Evolutionary conservation across 2,113 vertebrate genomes (phyloP).

Genomic region (Rhinopithecus roxellana): DNA sequence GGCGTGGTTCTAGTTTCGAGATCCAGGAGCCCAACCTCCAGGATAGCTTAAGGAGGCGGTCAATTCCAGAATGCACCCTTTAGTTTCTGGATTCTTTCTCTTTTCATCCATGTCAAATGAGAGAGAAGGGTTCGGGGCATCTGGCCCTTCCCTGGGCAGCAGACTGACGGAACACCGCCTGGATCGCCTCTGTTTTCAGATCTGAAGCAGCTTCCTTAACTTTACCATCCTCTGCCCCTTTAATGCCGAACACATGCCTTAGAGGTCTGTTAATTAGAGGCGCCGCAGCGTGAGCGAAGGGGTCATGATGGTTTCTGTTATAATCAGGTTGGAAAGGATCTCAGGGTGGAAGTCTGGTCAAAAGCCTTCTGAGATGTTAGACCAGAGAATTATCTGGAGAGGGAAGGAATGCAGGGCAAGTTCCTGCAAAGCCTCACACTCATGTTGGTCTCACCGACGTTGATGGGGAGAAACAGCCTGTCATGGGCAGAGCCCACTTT

Average conservation of each 20-base stretch:
- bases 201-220: background rate
- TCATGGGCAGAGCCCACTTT: background rate
- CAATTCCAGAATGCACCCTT: background rate
- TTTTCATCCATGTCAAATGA: background rate
- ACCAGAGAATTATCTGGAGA: background rate
- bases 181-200: background rate
- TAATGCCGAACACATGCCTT: slow-evolving; percentile 19
- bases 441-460: background rate
- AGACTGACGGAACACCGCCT: background rate
- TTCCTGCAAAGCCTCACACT: background rate
- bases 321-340: slow-evolving; percentile 35
- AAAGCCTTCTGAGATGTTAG: background rate
- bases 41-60: background rate
- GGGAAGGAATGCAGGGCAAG: background rate
- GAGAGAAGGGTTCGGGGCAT: background rate
- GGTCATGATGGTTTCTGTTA: background rate
- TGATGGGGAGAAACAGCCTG: background rate
- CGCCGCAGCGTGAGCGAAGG: background rate
- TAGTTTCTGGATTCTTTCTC: background rate
- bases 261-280: slow-evolving; percentile 40
- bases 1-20: background rate
- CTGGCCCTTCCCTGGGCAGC: background rate
- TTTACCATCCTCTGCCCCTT: background rate
- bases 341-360: slow-evolving; percentile 2
- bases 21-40: background rate